Conservation (phyloP, 1,140 invertebrate genomes). For the Triops cancriformis region DNA sequence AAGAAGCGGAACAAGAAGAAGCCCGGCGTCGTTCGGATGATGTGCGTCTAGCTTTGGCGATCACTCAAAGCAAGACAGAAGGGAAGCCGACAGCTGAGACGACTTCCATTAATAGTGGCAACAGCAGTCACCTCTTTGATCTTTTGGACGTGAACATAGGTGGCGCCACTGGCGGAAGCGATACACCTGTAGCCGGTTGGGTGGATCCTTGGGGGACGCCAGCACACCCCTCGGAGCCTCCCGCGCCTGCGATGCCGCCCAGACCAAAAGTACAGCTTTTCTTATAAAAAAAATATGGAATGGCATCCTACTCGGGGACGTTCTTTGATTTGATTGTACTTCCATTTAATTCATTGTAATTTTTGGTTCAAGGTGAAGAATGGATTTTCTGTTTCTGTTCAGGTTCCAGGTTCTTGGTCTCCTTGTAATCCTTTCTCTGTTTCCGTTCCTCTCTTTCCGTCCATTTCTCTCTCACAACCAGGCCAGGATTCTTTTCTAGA, state of each 20-base stretch:
- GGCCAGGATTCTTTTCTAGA: slow-evolving; percentile 29
- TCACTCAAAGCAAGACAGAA: slow-evolving; percentile 86
- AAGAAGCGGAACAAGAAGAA: slow-evolving; percentile 96
- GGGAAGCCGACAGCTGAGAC: slow-evolving; percentile 51
- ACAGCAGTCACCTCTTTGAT: slow-evolving; percentile 59
- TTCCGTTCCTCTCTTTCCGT: slow-evolving; percentile 27
- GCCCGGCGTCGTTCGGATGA: slow-evolving; percentile 85
- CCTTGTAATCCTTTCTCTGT: slow-evolving; percentile 23
- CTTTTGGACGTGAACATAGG: slow-evolving; percentile 69
- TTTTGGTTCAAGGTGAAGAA: neutral
- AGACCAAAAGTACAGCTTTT: slow-evolving; percentile 26
- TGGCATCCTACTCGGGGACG: neutral
- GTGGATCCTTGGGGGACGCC: slow-evolving; percentile 29
- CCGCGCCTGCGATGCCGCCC: slow-evolving; percentile 27
- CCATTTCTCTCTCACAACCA: slow-evolving; percentile 23
- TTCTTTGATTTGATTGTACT: neutral
- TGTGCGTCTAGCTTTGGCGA: slow-evolving; percentile 82
- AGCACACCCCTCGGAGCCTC: slow-evolving; percentile 28
- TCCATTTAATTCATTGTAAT: neutral
- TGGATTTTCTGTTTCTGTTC: slow-evolving; percentile 1
- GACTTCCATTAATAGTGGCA: slow-evolving; percentile 17
- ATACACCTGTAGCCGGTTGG: slow-evolving; percentile 18
- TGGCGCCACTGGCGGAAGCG: slow-evolving; percentile 28
- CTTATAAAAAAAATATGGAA: neutral
- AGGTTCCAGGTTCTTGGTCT: slow-evolving; percentile 25